Evolutionary conservation across 92 coral and sea anemone species (phyloP), one percentile per base, ranked within the genome.

Genomic region (Zoanthus sociatus): DNA sequence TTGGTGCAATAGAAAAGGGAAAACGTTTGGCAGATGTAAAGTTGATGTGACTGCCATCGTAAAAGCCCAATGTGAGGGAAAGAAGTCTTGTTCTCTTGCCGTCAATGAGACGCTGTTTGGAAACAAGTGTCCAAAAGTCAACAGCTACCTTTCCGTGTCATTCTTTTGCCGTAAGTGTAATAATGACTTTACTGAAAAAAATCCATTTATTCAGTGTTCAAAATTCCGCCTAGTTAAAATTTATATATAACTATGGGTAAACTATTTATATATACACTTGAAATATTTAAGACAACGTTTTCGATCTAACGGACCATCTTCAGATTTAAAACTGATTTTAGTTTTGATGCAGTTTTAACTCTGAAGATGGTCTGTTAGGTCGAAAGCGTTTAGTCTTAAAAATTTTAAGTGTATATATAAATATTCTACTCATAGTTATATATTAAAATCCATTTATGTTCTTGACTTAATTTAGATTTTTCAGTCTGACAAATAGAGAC

Each of bases 61-160:
- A 15, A 71, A 45, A 9, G 73, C 73, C 3, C 56, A 20, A 13
- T 79, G 84, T 63, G 84, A 64, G 44, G 72, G 56, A 16, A 79
- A 79, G 46, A 79, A 46, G 3, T 44, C 84, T 5, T 79, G 84
- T 21, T 9, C 73, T 6, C 14, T 79, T 3, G 44, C 11, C 45
- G 73, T 51, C 54, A 79, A 69, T 79, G 60, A 79, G 31, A 31
- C 68, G 18, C 11, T 63, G 18, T 79, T 79, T 79, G 84, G 84
- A 79, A 64, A 79, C 18, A 58, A 30, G 0, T 79, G 84, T 44
- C 73, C 73, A 0, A 79, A 79, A 61, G 74, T 79, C 13, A 79
- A 63, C 55, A 44, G 73, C 21, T 79, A 37, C 74, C 84, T 79
- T 42, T n/a, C 74, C 0, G 9, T 79, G 17, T 5, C 55, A 45